phyloP scores from a whole-genome alignment of 2,113 vertebrate genomes.

The Stigmatopora nigra region DNA sequence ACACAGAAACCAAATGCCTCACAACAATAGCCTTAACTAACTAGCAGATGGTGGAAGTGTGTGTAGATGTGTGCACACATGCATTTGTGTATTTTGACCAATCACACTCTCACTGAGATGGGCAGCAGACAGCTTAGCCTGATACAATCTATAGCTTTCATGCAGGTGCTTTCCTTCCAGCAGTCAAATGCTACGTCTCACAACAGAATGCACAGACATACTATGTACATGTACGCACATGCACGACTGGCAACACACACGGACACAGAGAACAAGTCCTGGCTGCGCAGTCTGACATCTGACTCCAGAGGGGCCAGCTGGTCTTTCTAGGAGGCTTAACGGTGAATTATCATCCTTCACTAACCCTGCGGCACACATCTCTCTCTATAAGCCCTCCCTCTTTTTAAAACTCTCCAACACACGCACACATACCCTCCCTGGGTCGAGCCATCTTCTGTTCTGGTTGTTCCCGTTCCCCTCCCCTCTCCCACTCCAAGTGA shows the following conservation, averaged over 20 bases:
- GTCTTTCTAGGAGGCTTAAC: slow-evolving; percentile 71
- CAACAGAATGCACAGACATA: slow-evolving; percentile 31
- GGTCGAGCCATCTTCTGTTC: slow-evolving; percentile 39
- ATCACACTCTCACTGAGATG: slow-evolving; percentile 56
- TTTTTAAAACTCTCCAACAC: slow-evolving; percentile 28
- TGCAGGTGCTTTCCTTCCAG: slow-evolving; percentile 69
- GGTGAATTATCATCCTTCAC: slow-evolving; percentile 71
- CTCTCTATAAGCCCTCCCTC: slow-evolving; percentile 43
- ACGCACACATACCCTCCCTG: slow-evolving; percentile 20
- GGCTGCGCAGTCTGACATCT: slow-evolving; percentile 66
- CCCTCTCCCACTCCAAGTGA: slow-evolving; percentile 39
- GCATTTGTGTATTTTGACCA: slow-evolving; percentile 35
- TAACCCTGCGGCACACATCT: slow-evolving; percentile 65
- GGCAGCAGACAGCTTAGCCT: slow-evolving; percentile 60
- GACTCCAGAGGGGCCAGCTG: slow-evolving; percentile 71
- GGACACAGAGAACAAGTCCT: slow-evolving; percentile 41
- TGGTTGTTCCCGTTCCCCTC: slow-evolving; percentile 33
- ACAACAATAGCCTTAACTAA: slow-evolving; percentile 67
- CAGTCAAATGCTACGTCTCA: slow-evolving; percentile 52
- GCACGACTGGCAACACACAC: slow-evolving; percentile 37
- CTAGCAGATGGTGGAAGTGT: slow-evolving; percentile 62
- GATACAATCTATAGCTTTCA: slow-evolving; percentile 65
- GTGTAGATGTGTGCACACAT: slow-evolving; percentile 25
- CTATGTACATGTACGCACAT: slow-evolving; percentile 26
- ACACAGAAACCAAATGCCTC: slow-evolving; percentile 57